These are phyloP conservation scores for Hoplodrina blanda DNA, from an alignment of 2,888 invertebrate genomes.

Conservation along the genomic window DNA sequence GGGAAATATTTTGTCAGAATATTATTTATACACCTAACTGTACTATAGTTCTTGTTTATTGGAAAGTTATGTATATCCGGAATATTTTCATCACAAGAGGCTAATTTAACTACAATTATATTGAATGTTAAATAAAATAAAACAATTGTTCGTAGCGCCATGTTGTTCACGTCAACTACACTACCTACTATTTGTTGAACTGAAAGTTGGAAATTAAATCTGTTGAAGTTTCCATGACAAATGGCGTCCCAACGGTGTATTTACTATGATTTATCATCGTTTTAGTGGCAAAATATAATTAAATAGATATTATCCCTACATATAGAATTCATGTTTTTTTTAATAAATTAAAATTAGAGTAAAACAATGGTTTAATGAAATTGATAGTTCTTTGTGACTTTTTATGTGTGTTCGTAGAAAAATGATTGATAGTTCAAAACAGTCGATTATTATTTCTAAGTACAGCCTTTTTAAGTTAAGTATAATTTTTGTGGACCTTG, in stretches of 20 bases:
- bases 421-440: not conserved
- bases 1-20: conserved; percentile 64
- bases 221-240: conserved; percentile 51
- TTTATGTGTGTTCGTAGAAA: not conserved
- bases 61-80: conserved; percentile 6
- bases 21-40: conserved; percentile 61
- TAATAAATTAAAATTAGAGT: conserved; percentile 8
- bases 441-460: not conserved
- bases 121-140: conserved; percentile 32
- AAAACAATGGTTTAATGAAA: not conserved
- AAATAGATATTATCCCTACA: conserved; percentile 48
- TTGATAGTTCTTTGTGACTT: conserved; percentile 8
- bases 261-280: conserved; percentile 54
- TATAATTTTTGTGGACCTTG: too few species aligned
- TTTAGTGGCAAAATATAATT: conserved; percentile 50
- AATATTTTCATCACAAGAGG: conserved; percentile 23
- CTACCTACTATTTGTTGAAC: conserved; percentile 27
- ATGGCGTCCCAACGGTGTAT: conserved; percentile 44
- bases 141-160: conserved; percentile 8
- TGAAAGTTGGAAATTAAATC: conserved; percentile 39
- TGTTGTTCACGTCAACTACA: conserved; percentile 24
- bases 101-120: conserved; percentile 13
- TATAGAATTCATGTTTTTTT: conserved; percentile 20
- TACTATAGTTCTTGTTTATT: conserved; percentile 29
- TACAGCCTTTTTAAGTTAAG: too few species aligned